These are phyloP conservation scores for Hemicrepidius hirtus DNA, from an alignment of 2,888 invertebrate genomes.

Conservation along the genomic window DNA sequence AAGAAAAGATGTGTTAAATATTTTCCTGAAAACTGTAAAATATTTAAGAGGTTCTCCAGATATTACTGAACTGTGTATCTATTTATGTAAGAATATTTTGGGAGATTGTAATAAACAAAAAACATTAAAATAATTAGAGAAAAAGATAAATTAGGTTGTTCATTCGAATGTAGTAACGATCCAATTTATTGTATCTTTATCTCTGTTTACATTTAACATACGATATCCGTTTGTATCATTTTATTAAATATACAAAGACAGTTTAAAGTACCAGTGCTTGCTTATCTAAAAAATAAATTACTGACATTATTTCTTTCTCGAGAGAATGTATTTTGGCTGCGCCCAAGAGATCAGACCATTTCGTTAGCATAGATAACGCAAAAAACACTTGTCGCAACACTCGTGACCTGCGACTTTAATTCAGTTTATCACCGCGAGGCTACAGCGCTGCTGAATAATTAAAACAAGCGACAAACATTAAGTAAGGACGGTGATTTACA, in stretches of 20 bases:
- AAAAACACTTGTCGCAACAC: constrained; percentile 71
- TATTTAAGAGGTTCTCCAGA: no score
- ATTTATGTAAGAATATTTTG: no score
- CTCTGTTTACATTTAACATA: constrained; percentile 6
- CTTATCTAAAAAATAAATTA: constrained; percentile 40
- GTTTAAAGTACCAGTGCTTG: constrained; percentile 16
- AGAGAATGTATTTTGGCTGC: constrained; percentile 60
- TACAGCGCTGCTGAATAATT: constrained; percentile 64
- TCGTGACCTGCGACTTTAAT: constrained; percentile 68
- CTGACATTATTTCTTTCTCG: constrained; percentile 39
- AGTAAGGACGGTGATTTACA: constrained; percentile 61
- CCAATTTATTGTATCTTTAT: constrained; percentile 10
- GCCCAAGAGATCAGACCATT: constrained; percentile 67
- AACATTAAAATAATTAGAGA: no score
- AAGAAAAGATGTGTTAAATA: no score
- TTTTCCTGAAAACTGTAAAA: no score
- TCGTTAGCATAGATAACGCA: constrained; percentile 69
- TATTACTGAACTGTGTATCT: no score
- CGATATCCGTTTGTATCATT: constrained; percentile 23
- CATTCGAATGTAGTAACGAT: not conserved
- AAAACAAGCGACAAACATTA: constrained; percentile 65
- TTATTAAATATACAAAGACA: constrained; percentile 23
- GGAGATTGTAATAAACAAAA: no score
- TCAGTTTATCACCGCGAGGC: constrained; percentile 64
- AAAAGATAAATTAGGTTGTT: not conserved